Evolutionary conservation across 2,113 vertebrate genomes (phyloP).

Genomic region (Hystrix cristata): DNA sequence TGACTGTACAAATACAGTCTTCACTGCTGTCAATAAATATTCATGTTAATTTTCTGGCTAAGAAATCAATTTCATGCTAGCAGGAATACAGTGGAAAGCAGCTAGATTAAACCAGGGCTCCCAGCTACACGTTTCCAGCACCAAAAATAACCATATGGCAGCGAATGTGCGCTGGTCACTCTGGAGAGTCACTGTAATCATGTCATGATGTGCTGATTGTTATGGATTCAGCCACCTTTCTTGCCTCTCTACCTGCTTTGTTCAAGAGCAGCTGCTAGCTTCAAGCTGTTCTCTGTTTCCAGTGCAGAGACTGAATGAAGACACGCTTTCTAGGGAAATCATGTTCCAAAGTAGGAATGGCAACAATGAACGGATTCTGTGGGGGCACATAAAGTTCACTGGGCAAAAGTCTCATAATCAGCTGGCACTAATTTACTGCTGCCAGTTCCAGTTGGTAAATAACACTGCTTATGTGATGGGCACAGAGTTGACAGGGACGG

Average conservation of each 20-base stretch:
- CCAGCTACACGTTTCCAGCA: conserved; percentile 58
- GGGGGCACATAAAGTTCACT: conserved; percentile 81
- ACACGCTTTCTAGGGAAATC: conserved; percentile 86
- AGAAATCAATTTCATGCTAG: conserved; percentile 80
- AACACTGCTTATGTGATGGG: conserved; percentile 76
- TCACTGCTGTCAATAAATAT: conserved; percentile 79
- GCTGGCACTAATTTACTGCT: conserved; percentile 82
- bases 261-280: conserved; percentile 87
- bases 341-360: conserved; percentile 85
- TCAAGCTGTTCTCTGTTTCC: conserved; percentile 87
- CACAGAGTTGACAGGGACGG: conserved; percentile 66
- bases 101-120: conserved; percentile 72
- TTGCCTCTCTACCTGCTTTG: conserved; percentile 87
- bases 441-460: conserved; percentile 83
- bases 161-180: conserved; percentile 81
- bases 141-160: conserved; percentile 86
- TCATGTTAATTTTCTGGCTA: conserved; percentile 82
- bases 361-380: conserved; percentile 82
- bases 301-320: conserved; percentile 80
- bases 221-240: conserved; percentile 81
- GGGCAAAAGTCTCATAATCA: conserved; percentile 85
- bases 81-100: conserved; percentile 74
- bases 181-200: conserved; percentile 86
- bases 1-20: conserved; percentile 70
- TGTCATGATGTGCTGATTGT: conserved; percentile 86